Evolutionary conservation across 2,888 invertebrate genomes (phyloP).

Genomic region (Caradrina kadenii): DNA sequence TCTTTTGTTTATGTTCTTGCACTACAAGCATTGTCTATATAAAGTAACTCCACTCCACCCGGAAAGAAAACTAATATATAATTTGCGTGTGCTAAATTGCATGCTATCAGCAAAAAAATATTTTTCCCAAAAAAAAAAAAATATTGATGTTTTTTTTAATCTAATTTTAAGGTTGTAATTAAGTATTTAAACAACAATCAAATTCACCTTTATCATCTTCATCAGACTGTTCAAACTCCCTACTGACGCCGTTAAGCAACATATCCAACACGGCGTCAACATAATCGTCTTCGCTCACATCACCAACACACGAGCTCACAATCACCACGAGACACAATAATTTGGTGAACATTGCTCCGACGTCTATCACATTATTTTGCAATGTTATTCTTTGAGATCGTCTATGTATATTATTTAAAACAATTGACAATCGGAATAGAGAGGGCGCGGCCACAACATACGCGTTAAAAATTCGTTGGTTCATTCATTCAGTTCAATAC

Average conservation of each 20-base stretch:
- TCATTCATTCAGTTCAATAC: too few relatives aligned
- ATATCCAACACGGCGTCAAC: constrained; percentile 71
- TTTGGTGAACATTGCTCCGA: constrained; percentile 53
- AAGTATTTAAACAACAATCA: too few relatives aligned
- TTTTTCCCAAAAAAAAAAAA: too few relatives aligned
- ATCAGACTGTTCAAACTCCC: constrained; percentile 45
- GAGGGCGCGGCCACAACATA: constrained; percentile 9
- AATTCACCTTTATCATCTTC: constrained; percentile 62
- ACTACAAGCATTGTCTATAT: too few relatives aligned
- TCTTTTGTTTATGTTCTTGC: too few relatives aligned
- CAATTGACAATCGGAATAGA: constrained; percentile 5
- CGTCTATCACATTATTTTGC: constrained; percentile 30
- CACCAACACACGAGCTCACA: constrained; percentile 31
- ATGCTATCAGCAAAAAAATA: too few relatives aligned
- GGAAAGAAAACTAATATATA: too few relatives aligned
- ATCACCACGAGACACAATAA: constrained; percentile 51
- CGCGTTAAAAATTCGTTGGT: background rate
- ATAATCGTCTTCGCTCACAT: constrained; percentile 63
- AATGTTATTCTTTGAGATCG: constrained; percentile 10
- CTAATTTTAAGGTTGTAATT: too few relatives aligned
- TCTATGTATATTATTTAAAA: constrained; percentile 24
- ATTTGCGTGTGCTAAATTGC: too few relatives aligned
- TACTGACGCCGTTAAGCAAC: constrained; percentile 69
- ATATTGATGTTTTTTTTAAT: too few relatives aligned
- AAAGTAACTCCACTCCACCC: too few relatives aligned